Evolutionary conservation across 2,797 vertebrate species (phyloP), one percentile per base, ranked within the genome.

Genomic region (Pelobates cultripes): DNA sequence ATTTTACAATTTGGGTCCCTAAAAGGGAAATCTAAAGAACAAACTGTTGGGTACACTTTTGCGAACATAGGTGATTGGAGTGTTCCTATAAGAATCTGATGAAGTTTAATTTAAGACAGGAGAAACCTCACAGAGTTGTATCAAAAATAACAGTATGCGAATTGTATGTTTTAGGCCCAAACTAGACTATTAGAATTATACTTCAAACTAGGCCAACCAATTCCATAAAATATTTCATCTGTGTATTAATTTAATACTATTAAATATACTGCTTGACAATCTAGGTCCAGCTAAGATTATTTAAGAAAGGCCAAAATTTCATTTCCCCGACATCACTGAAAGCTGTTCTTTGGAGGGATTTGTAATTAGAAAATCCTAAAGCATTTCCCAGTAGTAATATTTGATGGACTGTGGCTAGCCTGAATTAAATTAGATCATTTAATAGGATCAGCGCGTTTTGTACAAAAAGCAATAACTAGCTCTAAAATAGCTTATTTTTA

Each of bases 111-210:
- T 28, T 28, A 28, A 28, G 2, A 28, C 28, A 28, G 28, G 28
- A 28, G 28, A 28, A 28, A 28, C 28, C 28, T 28, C 28, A 28
- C 28, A 28, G 28, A 28, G 28, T 28, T 28, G 28, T 28, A 28
- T 28, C 28, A 28, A 28, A 28, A 28, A 28, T 28, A 28, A 28
- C 28, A 28, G 28, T 28, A 28, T 28, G 28, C 1, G 28, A 28
- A 28, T 28, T 28, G 28, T 28, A 28, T 28, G 28, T 28, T 28
- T 28, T 28, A 28, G 28, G 28, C 47, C 10, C 47, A 51, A 74
- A 43, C 7, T 75, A 75, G 73, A 57, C n/a, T 57, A 64, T 57
- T 17, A n/a, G 57, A 45, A 64, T 71, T 7, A 70, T 60, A 60
- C 55, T 61, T 47, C 2, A 64, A 79, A 44, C 55, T 70, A 71